Percentiles rank a stretch among this genome's conserved stretches.
Conservation (phyloP, 1,140 invertebrate genomes). For the Cotesia chilonis region DNA sequence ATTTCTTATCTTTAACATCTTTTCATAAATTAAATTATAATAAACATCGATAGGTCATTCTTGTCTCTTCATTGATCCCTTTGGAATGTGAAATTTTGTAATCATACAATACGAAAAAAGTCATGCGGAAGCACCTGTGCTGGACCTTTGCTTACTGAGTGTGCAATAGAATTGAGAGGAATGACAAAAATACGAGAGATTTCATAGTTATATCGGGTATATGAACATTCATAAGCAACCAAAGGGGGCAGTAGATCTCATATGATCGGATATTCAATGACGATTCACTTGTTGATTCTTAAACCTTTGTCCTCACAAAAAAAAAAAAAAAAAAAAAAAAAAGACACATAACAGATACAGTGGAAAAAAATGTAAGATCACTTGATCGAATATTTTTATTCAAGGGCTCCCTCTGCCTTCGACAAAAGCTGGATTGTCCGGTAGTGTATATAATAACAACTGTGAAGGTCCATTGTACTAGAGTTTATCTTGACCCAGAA, state of each 20-base stretch:
- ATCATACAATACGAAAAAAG: background rate
- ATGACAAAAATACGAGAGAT: background rate
- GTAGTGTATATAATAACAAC: too few relatives aligned
- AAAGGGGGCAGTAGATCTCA: slow-evolving; percentile 3
- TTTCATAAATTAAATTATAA: too few relatives aligned
- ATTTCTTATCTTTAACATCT: too few relatives aligned
- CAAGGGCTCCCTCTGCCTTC: too few relatives aligned
- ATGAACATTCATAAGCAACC: background rate
- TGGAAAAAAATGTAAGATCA: slow-evolving; percentile 19
- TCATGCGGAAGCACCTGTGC: slow-evolving; percentile 10
- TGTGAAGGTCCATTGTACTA: slow-evolving; percentile 19
- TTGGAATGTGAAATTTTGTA: background rate
- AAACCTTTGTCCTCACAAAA: slow-evolving; percentile 14
- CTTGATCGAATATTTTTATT: background rate
- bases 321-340: slow-evolving; percentile 26
- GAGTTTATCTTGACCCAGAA: slow-evolving; percentile 30
- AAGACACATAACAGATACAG: background rate
- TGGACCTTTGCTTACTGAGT: background rate
- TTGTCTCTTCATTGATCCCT: background rate
- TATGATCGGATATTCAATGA: slow-evolving; percentile 18
- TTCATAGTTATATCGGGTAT: background rate
- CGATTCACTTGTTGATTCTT: slow-evolving; percentile 28
- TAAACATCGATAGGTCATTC: too few relatives aligned
- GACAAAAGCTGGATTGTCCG: too few relatives aligned
- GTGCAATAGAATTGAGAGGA: background rate